Percentiles rank a stretch among this genome's conserved stretches.
Conservation (phyloP, 2,888 invertebrate species). For the Spisula solida region DNA sequence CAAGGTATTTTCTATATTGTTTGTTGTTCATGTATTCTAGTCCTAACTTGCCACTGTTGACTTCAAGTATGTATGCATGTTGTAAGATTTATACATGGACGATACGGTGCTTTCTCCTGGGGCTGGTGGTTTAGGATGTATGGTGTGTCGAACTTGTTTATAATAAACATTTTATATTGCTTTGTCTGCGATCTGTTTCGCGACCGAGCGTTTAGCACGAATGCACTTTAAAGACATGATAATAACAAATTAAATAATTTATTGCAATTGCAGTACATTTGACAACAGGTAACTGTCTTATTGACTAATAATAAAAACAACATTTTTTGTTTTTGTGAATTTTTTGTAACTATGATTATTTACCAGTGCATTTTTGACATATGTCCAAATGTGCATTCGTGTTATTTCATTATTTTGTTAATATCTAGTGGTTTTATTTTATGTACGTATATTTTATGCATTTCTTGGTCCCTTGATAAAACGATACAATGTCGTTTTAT, state of each 20-base stretch:
- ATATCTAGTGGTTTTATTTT: background rate
- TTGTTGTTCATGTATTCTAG: background rate
- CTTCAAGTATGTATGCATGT: background rate
- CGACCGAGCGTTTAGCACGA: too few relatives aligned
- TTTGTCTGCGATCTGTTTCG: background rate
- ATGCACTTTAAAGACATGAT: too few relatives aligned
- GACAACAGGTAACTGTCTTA: too few relatives aligned
- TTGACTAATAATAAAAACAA: too few relatives aligned
- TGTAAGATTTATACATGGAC: background rate
- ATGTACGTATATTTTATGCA: background rate
- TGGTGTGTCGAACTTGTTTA: background rate
- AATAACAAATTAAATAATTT: background rate
- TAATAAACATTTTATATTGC: background rate
- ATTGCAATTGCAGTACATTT: background rate
- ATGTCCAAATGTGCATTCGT: background rate
- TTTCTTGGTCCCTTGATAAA: background rate
- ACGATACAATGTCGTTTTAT: background rate
- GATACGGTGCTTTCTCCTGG: background rate
- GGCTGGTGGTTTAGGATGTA: background rate
- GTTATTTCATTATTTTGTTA: background rate
- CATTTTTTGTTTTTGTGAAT: too few relatives aligned
- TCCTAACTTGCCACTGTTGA: constrained; percentile 9
- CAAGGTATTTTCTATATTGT: background rate
- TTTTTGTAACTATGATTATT: too few relatives aligned
- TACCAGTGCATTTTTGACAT: too few relatives aligned